These are phyloP conservation scores for Melanotaenia maccullochi DNA, from an alignment of 2,797 vertebrate species.

Conservation along the genomic window DNA sequence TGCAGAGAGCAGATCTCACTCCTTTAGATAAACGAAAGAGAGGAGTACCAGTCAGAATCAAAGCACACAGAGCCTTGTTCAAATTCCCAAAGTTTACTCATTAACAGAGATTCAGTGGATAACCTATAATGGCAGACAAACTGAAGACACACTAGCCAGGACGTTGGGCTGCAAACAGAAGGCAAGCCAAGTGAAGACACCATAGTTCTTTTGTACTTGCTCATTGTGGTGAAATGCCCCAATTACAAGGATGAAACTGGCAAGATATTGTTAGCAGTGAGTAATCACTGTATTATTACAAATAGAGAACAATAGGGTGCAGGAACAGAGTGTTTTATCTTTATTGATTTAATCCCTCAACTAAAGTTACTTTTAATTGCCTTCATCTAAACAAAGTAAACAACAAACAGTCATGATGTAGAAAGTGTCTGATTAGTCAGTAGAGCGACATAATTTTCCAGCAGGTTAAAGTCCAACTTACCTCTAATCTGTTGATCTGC, in stretches of 20 bases:
- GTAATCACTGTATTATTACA: conserved; percentile 28
- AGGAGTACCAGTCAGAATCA: conserved; percentile 38
- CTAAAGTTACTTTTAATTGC: background rate
- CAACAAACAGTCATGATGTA: background rate
- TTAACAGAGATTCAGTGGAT: conserved; percentile 57
- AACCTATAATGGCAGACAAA: conserved; percentile 21
- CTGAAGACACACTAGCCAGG: conserved; percentile 2
- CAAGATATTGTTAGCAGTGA: conserved; percentile 12
- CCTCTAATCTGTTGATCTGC: conserved; percentile 53
- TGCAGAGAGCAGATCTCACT: conserved; percentile 35
- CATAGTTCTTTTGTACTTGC: conserved; percentile 49
- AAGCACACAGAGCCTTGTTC: conserved; percentile 28
- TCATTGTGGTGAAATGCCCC: conserved; percentile 62
- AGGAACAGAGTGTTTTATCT: conserved; percentile 7
- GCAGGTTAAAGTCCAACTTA: conserved; percentile 43
- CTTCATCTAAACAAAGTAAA: background rate
- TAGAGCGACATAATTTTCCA: background rate
- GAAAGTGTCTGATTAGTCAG: background rate
- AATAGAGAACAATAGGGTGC: background rate
- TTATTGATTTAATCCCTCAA: background rate
- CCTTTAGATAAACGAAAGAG: conserved; percentile 55
- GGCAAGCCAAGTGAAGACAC: conserved; percentile 26
- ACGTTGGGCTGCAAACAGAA: conserved; percentile 17
- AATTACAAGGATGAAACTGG: conserved; percentile 45
- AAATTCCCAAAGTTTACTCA: conserved; percentile 68